Conservation (phyloP, 2,888 invertebrate genomes). For the Plagodis dolabraria region DNA sequence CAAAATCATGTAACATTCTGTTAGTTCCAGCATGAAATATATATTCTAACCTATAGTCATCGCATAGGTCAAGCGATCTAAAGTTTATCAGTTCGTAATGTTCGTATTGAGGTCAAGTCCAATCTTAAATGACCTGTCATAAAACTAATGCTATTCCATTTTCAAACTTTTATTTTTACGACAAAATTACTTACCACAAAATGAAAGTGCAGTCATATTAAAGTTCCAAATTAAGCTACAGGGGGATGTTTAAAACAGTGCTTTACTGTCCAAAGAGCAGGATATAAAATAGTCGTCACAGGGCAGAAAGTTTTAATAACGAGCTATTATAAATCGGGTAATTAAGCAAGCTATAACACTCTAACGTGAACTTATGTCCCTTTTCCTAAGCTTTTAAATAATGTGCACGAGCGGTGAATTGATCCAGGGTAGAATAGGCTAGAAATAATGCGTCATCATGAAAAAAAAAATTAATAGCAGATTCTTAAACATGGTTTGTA, state of each 20-base stretch:
- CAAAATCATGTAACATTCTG: too few relatives aligned
- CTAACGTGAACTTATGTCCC: conserved; percentile 63
- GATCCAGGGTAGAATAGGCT: conserved; percentile 20
- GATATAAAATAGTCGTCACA: conserved; percentile 42
- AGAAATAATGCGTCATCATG: too few relatives aligned
- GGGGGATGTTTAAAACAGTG: conserved; percentile 9
- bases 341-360: conserved; percentile 62
- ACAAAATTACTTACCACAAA: not conserved
- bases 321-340: conserved; percentile 64
- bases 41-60: too few relatives aligned
- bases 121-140: too few relatives aligned
- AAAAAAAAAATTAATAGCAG: too few relatives aligned
- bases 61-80: too few relatives aligned
- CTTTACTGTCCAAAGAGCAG: conserved; percentile 10
- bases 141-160: too few relatives aligned
- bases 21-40: too few relatives aligned
- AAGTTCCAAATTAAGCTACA: conserved; percentile 1
- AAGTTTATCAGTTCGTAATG: too few relatives aligned
- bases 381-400: conserved; percentile 66
- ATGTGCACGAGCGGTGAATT: conserved; percentile 41
- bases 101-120: too few relatives aligned
- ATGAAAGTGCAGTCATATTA: not conserved
- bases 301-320: conserved; percentile 46
- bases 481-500: too few relatives aligned
- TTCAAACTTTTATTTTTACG: too few relatives aligned